Evolutionary conservation across 2,113 vertebrate species (phyloP).

Genomic region (Bubalus kerabau): DNA sequence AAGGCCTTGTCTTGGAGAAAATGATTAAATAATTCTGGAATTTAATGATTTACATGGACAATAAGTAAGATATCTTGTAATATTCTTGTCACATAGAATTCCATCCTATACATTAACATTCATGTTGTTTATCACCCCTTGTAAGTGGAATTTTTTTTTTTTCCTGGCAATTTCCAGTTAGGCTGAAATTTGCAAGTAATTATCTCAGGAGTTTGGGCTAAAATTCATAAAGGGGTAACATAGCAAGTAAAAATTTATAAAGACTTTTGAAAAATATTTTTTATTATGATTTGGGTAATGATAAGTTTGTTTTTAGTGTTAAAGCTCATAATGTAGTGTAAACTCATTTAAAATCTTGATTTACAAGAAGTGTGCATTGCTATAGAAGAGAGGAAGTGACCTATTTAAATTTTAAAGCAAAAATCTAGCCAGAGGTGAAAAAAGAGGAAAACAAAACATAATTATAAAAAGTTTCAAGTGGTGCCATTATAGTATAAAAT

Average conservation of each 20-base stretch:
- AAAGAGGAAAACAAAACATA: not conserved
- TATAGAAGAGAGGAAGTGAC: not conserved
- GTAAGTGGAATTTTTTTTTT: not conserved
- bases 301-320: not conserved
- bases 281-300: not conserved
- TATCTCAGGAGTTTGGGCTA: conserved; percentile 3
- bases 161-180: not conserved
- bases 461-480: not conserved
- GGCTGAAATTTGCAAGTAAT: not conserved
- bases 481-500: not conserved
- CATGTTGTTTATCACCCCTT: not conserved
- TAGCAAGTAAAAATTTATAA: not conserved
- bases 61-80: not conserved
- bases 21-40: not conserved
- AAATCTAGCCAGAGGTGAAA: not conserved
- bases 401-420: not conserved
- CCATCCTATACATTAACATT: not conserved
- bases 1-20: not conserved
- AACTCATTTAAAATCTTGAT: not conserved
- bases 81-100: not conserved
- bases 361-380: not conserved
- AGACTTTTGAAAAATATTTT: not conserved
- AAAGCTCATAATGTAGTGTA: not conserved
- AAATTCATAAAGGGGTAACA: not conserved
- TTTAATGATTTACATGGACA: not conserved